These are phyloP conservation scores for Mionectes olivaceus DNA, from an alignment of 2,797 vertebrate species.

Conservation along the genomic window DNA sequence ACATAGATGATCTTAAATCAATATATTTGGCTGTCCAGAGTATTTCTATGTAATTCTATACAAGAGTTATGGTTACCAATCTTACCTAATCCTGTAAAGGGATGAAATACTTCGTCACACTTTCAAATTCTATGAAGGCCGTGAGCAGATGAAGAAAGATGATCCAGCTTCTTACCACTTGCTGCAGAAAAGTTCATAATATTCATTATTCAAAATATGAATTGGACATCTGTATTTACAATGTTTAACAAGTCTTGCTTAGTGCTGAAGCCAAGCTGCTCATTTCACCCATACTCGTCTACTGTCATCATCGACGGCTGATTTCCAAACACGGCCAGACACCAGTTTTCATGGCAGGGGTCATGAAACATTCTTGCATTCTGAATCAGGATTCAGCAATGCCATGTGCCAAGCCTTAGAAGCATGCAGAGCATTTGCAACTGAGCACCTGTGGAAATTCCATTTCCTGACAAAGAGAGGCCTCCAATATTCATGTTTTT, in stretches of 20 bases:
- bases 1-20: not conserved
- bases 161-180: constrained; percentile 7
- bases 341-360: constrained; percentile 30
- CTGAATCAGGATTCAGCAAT: constrained; percentile 57
- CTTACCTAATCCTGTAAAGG: constrained; percentile 2
- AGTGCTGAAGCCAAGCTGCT: constrained; percentile 36
- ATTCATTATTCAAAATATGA: constrained; percentile 13
- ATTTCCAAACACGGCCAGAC: constrained; percentile 64
- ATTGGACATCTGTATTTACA: constrained; percentile 30
- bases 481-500: constrained; percentile 22
- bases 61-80: not conserved
- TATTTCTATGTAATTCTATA: not conserved
- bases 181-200: not conserved
- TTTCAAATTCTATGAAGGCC: not conserved
- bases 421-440: constrained; percentile 49
- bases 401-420: constrained; percentile 31
- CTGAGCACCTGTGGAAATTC: constrained; percentile 56
- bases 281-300: constrained; percentile 41
- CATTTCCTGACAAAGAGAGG: constrained; percentile 55
- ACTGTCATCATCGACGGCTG: constrained; percentile 30
- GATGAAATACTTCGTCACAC: not conserved
- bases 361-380: constrained; percentile 59
- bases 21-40: not conserved
- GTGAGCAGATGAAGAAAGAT: not conserved
- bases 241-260: constrained; percentile 3